Evolutionary conservation across 1,140 invertebrate genomes (phyloP), one percentile per base, ranked within the genome.

Genomic region (Pollicipes pollicipes): DNA sequence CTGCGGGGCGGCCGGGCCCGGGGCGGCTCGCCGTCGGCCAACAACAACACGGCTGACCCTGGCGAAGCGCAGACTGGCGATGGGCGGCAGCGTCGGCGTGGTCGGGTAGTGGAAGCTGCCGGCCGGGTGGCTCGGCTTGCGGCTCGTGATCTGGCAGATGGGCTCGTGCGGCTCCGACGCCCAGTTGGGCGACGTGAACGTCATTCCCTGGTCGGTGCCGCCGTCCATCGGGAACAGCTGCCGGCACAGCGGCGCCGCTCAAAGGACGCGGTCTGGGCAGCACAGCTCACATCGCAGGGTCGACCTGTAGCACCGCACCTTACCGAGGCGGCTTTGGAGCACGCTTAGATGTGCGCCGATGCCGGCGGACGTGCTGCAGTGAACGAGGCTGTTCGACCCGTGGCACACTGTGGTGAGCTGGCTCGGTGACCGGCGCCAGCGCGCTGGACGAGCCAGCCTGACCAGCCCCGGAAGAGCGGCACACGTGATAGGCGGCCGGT

Each of bases 121-220:
- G 30, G 91, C 90, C 16, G 90, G 90, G 82, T 97, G 91, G 71
- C 88, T 87, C 26, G 93, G 93, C 81, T 88, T 90, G 72, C 87
- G 86, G 32, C 91, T 89, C 30, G 93, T 96, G 79, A 98, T 95
- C 75, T 87, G 85, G 78, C 90, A 90, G 68, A 95, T 90, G 74
- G 90, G 88, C 75, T 91, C 90, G 80, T 90, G 90, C 0, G 95
- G 95, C 71, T 90, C 86, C 3, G 93, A 95, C 63, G 90, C 88
- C 87, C 91, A 93, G 81, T 97, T 96, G 45, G 91, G 90, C 31
- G 94, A 93, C 72, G 94, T 97, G 79, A 98, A 98, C 70, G 94
- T 95, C 79, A 95, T 91, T 0, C 96, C 95, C 81, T 95, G 95
- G 83, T 98, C 95, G 45, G 94, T 96, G 67, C 96, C 96, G 31